Conservation (phyloP, 1,140 invertebrate genomes). For the Mactra quadrangularis region DNA sequence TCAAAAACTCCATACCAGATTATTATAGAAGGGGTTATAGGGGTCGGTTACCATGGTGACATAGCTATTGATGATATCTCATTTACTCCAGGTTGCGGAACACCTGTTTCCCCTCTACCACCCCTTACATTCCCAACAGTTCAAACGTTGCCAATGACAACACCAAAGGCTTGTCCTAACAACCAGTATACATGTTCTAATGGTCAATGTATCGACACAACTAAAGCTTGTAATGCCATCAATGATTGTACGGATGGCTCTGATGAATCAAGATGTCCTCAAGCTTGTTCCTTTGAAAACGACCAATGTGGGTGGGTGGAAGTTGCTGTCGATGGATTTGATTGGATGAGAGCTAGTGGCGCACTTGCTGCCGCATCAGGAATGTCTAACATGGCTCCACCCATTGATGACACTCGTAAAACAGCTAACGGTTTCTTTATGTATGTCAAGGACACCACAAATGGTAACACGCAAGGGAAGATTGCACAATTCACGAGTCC, state of each 20-base stretch:
- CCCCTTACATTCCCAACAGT: conserved; percentile 35
- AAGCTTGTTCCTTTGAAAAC: conserved; percentile 72
- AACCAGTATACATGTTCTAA: conserved; percentile 75
- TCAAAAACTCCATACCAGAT: conserved; percentile 66
- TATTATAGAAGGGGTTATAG: conserved; percentile 87
- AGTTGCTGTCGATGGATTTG: conserved; percentile 66
- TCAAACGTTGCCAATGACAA: conserved; percentile 55
- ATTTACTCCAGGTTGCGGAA: conserved; percentile 81
- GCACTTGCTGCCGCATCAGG: conserved; percentile 48
- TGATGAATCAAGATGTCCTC: conserved; percentile 75
- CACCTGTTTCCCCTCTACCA: conserved; percentile 37
- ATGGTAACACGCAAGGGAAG: conserved; percentile 54
- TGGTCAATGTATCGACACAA: conserved; percentile 70
- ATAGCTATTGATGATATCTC: conserved; percentile 90
- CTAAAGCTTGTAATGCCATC: conserved; percentile 89
- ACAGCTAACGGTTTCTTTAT: conserved; percentile 71
- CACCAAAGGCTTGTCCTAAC: conserved; percentile 66
- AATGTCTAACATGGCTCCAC: conserved; percentile 64
- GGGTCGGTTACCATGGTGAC: conserved; percentile 88
- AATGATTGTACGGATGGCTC: conserved; percentile 82
- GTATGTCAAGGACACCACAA: conserved; percentile 69
- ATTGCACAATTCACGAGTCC: conserved; percentile 67
- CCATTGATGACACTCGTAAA: conserved; percentile 63
- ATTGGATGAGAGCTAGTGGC: conserved; percentile 70
- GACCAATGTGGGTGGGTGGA: conserved; percentile 73